Evolutionary conservation across 2,888 invertebrate genomes (phyloP).

Genomic region (Stenodera caucasica): DNA sequence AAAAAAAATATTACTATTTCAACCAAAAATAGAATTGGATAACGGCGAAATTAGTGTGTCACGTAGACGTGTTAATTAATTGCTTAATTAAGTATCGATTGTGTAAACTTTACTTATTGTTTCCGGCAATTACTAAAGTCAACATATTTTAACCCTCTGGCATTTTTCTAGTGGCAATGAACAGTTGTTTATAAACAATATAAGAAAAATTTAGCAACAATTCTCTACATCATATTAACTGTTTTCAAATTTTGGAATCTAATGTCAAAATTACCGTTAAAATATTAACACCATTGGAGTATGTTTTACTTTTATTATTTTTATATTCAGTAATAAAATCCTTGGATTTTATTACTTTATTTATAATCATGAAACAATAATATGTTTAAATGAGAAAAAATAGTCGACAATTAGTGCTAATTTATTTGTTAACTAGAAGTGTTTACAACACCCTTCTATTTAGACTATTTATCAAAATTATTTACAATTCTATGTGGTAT

Average conservation of each 20-base stretch:
- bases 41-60: constrained; percentile 31
- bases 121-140: constrained; percentile 53
- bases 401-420: background rate
- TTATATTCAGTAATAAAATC: too few relatives aligned
- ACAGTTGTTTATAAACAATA: background rate
- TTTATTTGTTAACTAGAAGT: background rate
- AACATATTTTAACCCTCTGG: constrained; percentile 44
- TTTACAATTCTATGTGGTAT: background rate
- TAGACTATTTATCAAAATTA: background rate
- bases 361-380: background rate
- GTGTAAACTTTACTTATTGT: constrained; percentile 48
- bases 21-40: constrained; percentile 16
- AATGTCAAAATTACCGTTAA: background rate
- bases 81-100: constrained; percentile 51
- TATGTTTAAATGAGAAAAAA: background rate
- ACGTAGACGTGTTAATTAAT: constrained; percentile 47
- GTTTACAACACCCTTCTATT: constrained; percentile 3
- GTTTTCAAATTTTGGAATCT: background rate
- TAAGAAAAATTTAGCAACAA: background rate
- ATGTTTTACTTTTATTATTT: too few relatives aligned
- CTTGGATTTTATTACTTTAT: background rate
- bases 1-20: background rate
- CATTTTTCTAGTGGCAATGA: constrained; percentile 13
- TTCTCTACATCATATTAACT: background rate
- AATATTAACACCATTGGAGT: background rate